These are phyloP conservation scores for Lochmaea crataegi DNA, from an alignment of 2,888 invertebrate genomes.

Conservation along the genomic window DNA sequence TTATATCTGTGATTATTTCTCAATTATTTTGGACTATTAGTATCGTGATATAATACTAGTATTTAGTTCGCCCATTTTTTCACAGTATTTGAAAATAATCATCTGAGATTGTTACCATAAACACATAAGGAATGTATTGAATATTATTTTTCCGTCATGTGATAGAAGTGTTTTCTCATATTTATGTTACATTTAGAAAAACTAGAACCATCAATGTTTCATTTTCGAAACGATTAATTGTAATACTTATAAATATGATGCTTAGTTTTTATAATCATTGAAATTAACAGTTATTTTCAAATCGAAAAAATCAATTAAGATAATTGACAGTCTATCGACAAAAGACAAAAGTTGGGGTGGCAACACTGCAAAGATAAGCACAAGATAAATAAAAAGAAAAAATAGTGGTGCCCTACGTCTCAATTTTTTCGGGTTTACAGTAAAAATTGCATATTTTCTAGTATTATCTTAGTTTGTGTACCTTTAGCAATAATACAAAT, in stretches of 20 bases:
- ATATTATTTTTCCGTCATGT: no score
- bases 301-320: neutral
- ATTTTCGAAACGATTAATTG: neutral
- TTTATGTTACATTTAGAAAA: no score
- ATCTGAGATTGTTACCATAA: no score
- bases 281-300: neutral
- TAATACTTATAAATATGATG: neutral
- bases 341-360: constrained; percentile 23
- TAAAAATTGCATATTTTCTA: constrained; percentile 26
- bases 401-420: constrained; percentile 41
- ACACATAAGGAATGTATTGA: no score
- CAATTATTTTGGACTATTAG: no score
- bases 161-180: no score
- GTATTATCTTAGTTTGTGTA: constrained; percentile 21
- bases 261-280: neutral
- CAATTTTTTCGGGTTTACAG: constrained; percentile 29
- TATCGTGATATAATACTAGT: no score
- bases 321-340: constrained; percentile 13
- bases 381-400: constrained; percentile 42
- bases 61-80: no score
- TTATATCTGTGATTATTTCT: no score
- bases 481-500: constrained; percentile 30
- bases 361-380: constrained; percentile 40
- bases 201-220: neutral
- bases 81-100: no score